A percentile compares a stretch with the other conserved stretches of the same genome.
phyloP scores from a whole-genome alignment of 1,140 invertebrate genomes.

The Sogatella furcifera region DNA sequence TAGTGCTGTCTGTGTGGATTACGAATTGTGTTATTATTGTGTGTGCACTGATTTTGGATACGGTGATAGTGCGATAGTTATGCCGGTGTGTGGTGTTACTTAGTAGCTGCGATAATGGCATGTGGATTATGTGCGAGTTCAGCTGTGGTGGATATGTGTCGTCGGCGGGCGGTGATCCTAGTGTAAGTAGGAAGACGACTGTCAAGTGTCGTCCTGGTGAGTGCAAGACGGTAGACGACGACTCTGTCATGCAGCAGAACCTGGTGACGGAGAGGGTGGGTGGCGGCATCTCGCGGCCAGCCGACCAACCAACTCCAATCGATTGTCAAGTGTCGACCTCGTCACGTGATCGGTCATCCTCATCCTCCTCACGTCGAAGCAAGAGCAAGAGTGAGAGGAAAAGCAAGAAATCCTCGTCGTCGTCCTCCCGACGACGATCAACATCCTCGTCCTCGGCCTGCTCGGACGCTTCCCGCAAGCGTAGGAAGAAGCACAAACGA shows the following conservation, averaged over 20 bases:
- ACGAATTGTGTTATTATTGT: no score
- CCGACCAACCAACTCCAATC: conserved; percentile 1
- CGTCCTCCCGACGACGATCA: conserved; percentile 13
- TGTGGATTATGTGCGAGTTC: background rate
- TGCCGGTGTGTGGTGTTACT: background rate
- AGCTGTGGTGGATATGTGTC: background rate
- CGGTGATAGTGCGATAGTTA: background rate
- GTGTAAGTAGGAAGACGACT: no score
- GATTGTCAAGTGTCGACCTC: no score
- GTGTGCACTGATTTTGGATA: no score
- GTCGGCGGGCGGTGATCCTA: background rate
- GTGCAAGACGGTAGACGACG: background rate
- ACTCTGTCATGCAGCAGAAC: background rate
- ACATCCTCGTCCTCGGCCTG: conserved; percentile 18
- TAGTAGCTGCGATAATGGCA: background rate
- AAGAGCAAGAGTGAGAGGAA: conserved; percentile 12
- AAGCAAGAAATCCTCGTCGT: background rate
- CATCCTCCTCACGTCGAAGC: background rate
- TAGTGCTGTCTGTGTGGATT: background rate
- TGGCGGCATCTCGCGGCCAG: background rate
- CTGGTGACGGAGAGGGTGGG: conserved; percentile 6
- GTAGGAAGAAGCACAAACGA: conserved; percentile 19
- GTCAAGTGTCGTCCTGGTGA: no score
- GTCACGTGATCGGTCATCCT: conserved; percentile 4
- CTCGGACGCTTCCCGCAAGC: conserved; percentile 14